A percentile compares a stretch with the other conserved stretches of the same genome.
phyloP scores from a whole-genome alignment of 2,113 vertebrate genomes.

The Merops nubicus region DNA sequence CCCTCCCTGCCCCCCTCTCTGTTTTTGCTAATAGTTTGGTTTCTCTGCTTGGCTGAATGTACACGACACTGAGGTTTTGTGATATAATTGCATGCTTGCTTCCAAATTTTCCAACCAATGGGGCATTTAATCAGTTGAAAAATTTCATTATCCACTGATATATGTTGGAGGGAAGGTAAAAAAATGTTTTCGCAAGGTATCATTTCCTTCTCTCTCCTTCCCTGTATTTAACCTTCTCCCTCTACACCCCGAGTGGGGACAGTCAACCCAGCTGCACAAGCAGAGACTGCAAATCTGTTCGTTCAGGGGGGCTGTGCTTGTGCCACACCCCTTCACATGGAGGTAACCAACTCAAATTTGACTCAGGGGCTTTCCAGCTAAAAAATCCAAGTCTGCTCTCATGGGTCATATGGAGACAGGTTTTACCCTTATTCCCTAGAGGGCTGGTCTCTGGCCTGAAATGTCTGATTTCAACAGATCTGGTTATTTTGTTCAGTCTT shows the following conservation, averaged over 20 bases:
- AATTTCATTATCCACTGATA: constrained; percentile 68
- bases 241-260: neutral
- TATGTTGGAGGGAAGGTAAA: constrained; percentile 11
- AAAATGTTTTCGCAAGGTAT: neutral
- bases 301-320: neutral
- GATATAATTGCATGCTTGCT: constrained; percentile 72
- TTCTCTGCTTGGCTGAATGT: constrained; percentile 66
- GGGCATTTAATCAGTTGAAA: constrained; percentile 70
- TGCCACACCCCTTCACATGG: neutral
- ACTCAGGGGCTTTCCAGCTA: neutral
- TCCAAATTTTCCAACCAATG: constrained; percentile 72
- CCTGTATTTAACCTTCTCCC: neutral
- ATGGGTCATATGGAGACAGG: neutral
- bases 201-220: neutral
- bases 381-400: neutral
- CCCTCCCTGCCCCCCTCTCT: constrained; percentile 11
- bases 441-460: neutral
- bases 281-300: neutral
- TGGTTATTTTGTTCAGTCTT: neutral
- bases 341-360: neutral
- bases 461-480: neutral
- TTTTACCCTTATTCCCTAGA: neutral
- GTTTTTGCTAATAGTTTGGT: constrained; percentile 71
- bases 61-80: constrained; percentile 67
- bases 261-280: neutral